Evolutionary conservation across 1,140 invertebrate genomes (phyloP).

Genomic region (Pteromalus puparum): DNA sequence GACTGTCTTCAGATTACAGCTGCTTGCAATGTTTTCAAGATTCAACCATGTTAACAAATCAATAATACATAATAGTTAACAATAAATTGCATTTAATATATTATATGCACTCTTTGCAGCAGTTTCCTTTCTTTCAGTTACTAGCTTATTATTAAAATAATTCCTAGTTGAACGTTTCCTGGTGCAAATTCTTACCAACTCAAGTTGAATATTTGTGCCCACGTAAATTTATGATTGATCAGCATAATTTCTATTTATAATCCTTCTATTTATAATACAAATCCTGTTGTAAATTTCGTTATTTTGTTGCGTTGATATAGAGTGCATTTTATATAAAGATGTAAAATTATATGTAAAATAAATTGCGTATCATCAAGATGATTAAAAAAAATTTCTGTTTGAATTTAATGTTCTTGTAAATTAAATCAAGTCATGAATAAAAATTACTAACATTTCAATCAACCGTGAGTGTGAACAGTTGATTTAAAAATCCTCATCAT

Average conservation of each 20-base stretch:
- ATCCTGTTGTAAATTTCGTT: conserved; percentile 41
- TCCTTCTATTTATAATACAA: too few species aligned
- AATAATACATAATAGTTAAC: conserved; percentile 11
- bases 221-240: conserved; percentile 8
- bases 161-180: conserved; percentile 13
- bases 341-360: conserved; percentile 50
- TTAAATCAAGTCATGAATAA: conserved; percentile 21
- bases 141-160: neutral
- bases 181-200: conserved; percentile 10
- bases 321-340: conserved; percentile 43
- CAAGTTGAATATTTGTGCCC: conserved; percentile 9
- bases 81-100: conserved; percentile 41
- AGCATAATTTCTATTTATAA: neutral
- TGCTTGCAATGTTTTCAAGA: conserved; percentile 36
- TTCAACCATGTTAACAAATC: conserved; percentile 18
- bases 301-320: conserved; percentile 31
- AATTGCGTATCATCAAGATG: conserved; percentile 12
- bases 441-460: conserved; percentile 22
- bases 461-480: neutral
- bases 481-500: conserved; percentile 20
- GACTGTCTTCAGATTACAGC: conserved; percentile 38
- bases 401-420: conserved; percentile 35
- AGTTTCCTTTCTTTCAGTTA: conserved; percentile 25
- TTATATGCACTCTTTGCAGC: conserved; percentile 13
- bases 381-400: conserved; percentile 10